Conservation (phyloP, 1,140 invertebrate genomes). For the Dreissena polymorpha region DNA sequence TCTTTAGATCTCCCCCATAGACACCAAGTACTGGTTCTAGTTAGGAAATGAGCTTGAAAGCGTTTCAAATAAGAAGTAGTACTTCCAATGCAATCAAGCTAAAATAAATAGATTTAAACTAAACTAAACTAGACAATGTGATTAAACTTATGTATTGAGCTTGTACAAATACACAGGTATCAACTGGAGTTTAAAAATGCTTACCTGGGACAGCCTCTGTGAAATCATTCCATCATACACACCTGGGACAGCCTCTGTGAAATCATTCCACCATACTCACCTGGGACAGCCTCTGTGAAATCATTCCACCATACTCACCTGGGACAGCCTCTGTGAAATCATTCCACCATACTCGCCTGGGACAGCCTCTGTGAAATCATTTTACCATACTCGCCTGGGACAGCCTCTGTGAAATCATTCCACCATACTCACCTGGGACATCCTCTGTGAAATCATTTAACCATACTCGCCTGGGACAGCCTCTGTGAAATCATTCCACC, state of each 20-base stretch:
- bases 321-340: conserved; percentile 73
- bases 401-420: conserved; percentile 75
- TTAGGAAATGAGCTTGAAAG: too few species aligned
- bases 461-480: conserved; percentile 72
- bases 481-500: conserved; percentile 76
- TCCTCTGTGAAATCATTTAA: conserved; percentile 75
- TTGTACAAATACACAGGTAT: too few species aligned
- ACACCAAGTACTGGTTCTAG: too few species aligned
- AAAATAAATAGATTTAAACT: too few species aligned
- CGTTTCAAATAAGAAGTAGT: too few species aligned
- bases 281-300: conserved; percentile 74
- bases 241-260: conserved; percentile 75
- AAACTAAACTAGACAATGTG: background rate
- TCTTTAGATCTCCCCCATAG: too few species aligned
- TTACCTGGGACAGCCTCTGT: conserved; percentile 74
- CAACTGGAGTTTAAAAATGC: too few species aligned
- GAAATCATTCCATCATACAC: conserved; percentile 76
- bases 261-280: conserved; percentile 75
- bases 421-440: conserved; percentile 74
- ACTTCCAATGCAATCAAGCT: too few species aligned
- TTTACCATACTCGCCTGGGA: conserved; percentile 75
- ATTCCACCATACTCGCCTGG: conserved; percentile 76
- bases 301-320: conserved; percentile 76
- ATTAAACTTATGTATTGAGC: background rate
- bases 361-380: conserved; percentile 75